Base-by-base conservation (phyloP, 1,140 invertebrate genomes). In the Aphaenogaster floridana region DNA sequence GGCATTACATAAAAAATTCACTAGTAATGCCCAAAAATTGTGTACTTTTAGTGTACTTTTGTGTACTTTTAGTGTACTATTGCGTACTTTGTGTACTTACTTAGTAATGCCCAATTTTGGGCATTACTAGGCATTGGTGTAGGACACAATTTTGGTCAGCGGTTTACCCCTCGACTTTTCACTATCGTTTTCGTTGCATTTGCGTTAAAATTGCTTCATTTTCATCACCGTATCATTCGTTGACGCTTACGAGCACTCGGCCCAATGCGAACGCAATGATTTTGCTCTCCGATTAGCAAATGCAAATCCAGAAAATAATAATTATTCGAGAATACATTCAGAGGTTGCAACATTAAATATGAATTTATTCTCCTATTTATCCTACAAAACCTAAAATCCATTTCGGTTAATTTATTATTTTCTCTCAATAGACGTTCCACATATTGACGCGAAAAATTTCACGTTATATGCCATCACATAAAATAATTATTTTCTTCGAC, bases 301-400 rank as follows among this genome's bases (percentile, higher is more conserved):
- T 72, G 21, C 72, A 28, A 57, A 57, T 39, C 50, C 39, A 81
- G 88, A 84, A 89, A 89, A 87, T 90, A 90, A 87, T 90, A 87
- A 88, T 88, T 88, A 90, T 87, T 84, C 85, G 61, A 59, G 61
- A 72, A 63, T 34, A 72, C 28, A 54, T 83, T 87, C 71, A 48
- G 76, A 57, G 50, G 9, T 34, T 34, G 78, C 39, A 86, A 72
- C 57, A 87, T 87, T 87, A 90, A 90, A 90, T 84, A 71, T 76
- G 85, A 78, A 89, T 90, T 90, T 87, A 87, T 86, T n/a, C 57
- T 64, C 28, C 39, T 42, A 36, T 36, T 48, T 36, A 52, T 45
- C 21, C 9, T 36, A 64, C 78, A 59, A 54, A 13, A 69, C 17
- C 48, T 50, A 45, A 72, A 72, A 89, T 83, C 63, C 71, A 77